These are phyloP conservation scores for Syndactyla subalaris DNA, from an alignment of 2,797 vertebrate species.

Conservation along the genomic window DNA sequence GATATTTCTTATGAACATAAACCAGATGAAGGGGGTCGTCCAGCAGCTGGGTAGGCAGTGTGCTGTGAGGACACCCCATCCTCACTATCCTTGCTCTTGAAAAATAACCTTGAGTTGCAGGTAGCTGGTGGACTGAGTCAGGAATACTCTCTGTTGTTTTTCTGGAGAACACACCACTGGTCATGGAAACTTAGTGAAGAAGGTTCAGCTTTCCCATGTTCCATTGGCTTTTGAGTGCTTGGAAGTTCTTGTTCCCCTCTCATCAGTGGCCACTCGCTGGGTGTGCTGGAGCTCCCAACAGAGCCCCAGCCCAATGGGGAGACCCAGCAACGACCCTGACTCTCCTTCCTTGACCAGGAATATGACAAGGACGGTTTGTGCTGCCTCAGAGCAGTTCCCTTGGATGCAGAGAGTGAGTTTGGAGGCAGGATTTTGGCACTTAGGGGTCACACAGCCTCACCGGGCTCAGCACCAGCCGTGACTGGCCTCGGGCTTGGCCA, in stretches of 20 bases:
- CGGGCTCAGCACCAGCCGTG: accelerated
- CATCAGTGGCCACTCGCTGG: accelerated
- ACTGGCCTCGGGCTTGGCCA: neutral
- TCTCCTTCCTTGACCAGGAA: neutral
- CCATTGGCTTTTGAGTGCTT: neutral
- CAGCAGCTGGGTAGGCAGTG: neutral
- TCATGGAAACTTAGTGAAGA: neutral
- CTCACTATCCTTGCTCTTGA: neutral
- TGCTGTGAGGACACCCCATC: accelerated
- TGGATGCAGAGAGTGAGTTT: neutral
- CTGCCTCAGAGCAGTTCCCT: neutral
- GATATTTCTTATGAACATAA: neutral
- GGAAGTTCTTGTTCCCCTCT: neutral
- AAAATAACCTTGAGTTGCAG: neutral
- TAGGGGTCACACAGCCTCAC: neutral
- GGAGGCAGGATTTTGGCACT: neutral
- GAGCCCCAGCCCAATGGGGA: accelerated
- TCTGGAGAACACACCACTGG: neutral
- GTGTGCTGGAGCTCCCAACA: neutral
- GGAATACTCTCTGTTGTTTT: neutral
- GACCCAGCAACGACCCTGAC: accelerated
- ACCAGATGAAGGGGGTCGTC: neutral
- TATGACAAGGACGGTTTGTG: neutral
- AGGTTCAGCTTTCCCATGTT: neutral
- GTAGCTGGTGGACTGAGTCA: neutral